Percentiles rank a stretch among this genome's conserved stretches.
phyloP scores from a whole-genome alignment of 2,888 invertebrate genomes.

The Melinaea menophilus region DNA sequence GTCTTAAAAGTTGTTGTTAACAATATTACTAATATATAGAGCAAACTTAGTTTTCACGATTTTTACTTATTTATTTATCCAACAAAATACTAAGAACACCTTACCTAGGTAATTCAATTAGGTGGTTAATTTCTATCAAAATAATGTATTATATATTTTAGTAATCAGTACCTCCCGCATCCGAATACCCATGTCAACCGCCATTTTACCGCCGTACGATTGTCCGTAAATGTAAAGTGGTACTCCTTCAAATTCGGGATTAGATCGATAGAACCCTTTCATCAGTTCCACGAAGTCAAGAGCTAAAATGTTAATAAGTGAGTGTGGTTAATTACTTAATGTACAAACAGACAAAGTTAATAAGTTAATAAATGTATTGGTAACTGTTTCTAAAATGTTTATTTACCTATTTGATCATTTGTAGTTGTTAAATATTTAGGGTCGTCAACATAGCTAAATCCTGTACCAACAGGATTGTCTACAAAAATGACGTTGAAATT shows the following conservation, averaged over 20 bases:
- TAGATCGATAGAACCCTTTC: constrained; percentile 80
- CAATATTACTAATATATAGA: background rate
- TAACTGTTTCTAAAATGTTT: background rate
- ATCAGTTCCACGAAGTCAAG: constrained; percentile 86
- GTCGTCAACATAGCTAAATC: constrained; percentile 88
- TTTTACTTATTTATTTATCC: too few species aligned
- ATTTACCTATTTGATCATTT: constrained; percentile 65
- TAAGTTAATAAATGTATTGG: background rate
- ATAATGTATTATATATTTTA: background rate
- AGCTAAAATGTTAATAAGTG: constrained; percentile 60
- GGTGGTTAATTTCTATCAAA: too few species aligned
- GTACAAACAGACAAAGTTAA: background rate
- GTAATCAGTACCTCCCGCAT: constrained; percentile 68
- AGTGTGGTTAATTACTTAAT: background rate
- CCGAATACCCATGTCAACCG: constrained; percentile 85
- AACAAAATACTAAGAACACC: too few species aligned
- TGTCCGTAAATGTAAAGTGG: constrained; percentile 92
- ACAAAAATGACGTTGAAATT: constrained; percentile 90
- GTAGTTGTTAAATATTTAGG: constrained; percentile 49
- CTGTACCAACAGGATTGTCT: constrained; percentile 94
- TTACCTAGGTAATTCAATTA: too few species aligned
- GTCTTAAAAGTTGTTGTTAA: too few species aligned
- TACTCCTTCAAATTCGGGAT: constrained; percentile 83
- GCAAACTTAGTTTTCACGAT: too few species aligned
- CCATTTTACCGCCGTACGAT: constrained; percentile 97